Evolutionary conservation across 2,888 invertebrate genomes (phyloP).

Genomic region (Macaria liturata): DNA sequence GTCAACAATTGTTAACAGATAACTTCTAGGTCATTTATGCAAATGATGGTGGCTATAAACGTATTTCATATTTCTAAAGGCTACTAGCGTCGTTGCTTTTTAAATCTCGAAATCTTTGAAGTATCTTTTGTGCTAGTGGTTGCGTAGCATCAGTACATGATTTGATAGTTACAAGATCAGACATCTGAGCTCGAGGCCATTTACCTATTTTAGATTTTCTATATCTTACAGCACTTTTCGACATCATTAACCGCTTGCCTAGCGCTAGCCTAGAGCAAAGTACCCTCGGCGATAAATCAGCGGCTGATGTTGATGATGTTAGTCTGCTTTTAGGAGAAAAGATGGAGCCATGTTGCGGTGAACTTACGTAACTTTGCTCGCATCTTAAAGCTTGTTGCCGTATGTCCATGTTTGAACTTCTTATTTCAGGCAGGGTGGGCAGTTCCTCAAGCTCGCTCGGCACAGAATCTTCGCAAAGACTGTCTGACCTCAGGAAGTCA

Average conservation of each 20-base stretch:
- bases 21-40: too few relatives aligned
- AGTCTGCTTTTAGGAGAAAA: constrained; percentile 48
- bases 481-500: constrained; percentile 47
- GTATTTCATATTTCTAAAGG: too few relatives aligned
- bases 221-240: constrained; percentile 40
- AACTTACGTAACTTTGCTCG: constrained; percentile 62
- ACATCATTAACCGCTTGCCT: constrained; percentile 43
- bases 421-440: constrained; percentile 56
- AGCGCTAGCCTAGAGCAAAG: constrained; percentile 58
- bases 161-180: constrained; percentile 48
- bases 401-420: constrained; percentile 37
- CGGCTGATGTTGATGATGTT: constrained; percentile 54
- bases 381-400: constrained; percentile 52
- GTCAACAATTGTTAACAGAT: too few relatives aligned
- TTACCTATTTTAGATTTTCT: constrained; percentile 32
- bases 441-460: constrained; percentile 48
- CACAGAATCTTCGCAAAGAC: constrained; percentile 34
- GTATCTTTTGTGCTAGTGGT: constrained; percentile 59
- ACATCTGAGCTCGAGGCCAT: constrained; percentile 28
- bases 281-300: constrained; percentile 52
- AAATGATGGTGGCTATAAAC: too few relatives aligned
- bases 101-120: constrained; percentile 61
- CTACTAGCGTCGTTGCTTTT: constrained; percentile 45
- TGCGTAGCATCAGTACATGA: constrained; percentile 47
- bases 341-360: constrained; percentile 57